Base-by-base conservation (phyloP, 2,888 invertebrate genomes). In the Lampropteryx suffumata region DNA sequence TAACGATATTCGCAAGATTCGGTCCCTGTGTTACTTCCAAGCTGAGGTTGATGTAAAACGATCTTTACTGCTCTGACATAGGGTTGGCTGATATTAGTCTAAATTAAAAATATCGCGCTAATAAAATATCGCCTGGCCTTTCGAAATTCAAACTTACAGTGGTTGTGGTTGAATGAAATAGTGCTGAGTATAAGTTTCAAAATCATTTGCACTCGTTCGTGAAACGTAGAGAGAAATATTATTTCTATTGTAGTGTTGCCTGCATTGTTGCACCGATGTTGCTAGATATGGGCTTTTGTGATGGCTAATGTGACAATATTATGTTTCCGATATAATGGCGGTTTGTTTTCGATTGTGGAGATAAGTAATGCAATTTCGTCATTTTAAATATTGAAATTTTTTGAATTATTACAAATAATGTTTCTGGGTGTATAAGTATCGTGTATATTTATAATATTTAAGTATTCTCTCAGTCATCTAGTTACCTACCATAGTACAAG, bases 1-100 rank as follows among this genome's bases (percentile, higher is more conserved):
- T 86, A 85, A 84, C 84, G 85, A 86, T 88, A 88, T 86, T 84
- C 76, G 80, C 77, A 79, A 79, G 76, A 79, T 51, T 24, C 6
- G 2, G 3, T 1, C 7, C 13, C 11, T 35, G 28, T 40, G 11
- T 26, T 30, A 36, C 35, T 24, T 2, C 21, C 9, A 21, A 28
- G 3, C 9, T 5, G 2, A 9, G 2, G 6, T 36, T 11, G 24
- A 5, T 8, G 3, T 11, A 33, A 26, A 33, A 42, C 33, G 13
- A 29, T 3, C 36, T 24, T 11, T 37, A 34, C 21, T n/a, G 2
- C 28, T 3, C 2, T 32, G 14, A 3, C 0, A 2, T 33, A 26
- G 12, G 33, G 6, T 36, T 45, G 11, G 26, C 21, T 17, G 2
- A 17, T 3, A 17, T 17, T 17, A n/a, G n/a, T n/a, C n/a, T n/a